phyloP scores from a whole-genome alignment of 2,797 vertebrate species.

The Malacoctenus gilli region DNA sequence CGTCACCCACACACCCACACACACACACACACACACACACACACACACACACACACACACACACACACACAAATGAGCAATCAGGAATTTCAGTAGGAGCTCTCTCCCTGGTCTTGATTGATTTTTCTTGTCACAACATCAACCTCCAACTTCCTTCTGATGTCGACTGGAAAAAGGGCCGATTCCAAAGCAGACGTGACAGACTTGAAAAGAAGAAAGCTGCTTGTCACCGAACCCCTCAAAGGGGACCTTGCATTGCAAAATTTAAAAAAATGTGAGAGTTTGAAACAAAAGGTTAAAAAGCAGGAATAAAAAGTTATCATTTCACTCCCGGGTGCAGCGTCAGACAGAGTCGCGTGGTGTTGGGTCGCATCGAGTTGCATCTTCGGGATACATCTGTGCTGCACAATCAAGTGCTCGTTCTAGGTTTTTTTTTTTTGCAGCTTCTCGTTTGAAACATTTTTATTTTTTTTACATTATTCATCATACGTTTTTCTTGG shows the following conservation, averaged over 20 bases:
- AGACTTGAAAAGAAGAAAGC: constrained; percentile 26
- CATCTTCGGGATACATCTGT: no score
- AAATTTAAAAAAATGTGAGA: no score
- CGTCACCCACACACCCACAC: background rate
- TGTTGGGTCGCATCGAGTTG: no score
- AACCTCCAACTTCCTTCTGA: constrained; percentile 50
- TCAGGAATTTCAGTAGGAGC: constrained; percentile 38
- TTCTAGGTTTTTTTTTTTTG: no score
- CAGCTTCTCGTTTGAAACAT: no score
- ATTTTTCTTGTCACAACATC: constrained; percentile 56
- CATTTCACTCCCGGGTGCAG: no score
- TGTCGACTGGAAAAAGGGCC: constrained; percentile 31
- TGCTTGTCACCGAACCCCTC: constrained; percentile 18
- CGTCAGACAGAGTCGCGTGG: no score
- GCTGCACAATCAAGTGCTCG: no score
- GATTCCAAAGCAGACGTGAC: constrained; percentile 23
- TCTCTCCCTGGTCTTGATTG: constrained; percentile 50
- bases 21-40: constrained; percentile 23
- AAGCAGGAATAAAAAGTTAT: no score
- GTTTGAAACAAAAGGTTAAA: no score
- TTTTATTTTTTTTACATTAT: no score
- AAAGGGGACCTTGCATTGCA: constrained; percentile 24
- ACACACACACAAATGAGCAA: constrained; percentile 45
- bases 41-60: constrained; percentile 30
- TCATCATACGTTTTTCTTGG: no score